Percentiles rank a stretch among this genome's conserved stretches.
phyloP scores from a whole-genome alignment of 2,888 invertebrate species.

The Drosophila limbata region DNA sequence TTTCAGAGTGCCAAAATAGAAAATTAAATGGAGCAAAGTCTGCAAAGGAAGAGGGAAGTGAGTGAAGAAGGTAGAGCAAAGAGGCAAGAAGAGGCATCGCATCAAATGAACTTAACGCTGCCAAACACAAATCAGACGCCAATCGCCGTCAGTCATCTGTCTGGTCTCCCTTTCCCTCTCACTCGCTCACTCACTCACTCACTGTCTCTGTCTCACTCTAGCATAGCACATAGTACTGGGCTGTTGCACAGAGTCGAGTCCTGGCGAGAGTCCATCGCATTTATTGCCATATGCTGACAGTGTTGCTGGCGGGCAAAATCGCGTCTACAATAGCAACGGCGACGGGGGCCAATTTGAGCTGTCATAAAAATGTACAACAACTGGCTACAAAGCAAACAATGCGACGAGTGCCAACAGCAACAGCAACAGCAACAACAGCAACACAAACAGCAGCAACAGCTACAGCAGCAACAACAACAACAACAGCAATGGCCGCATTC shows the following conservation, averaged over 20 bases:
- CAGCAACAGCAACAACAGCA: slow-evolving; percentile 45
- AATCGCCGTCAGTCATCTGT: slow-evolving; percentile 64
- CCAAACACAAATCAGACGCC: slow-evolving; percentile 70
- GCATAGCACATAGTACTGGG: background rate
- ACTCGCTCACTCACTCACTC: background rate
- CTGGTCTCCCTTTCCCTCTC: slow-evolving; percentile 5
- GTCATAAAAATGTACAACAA: slow-evolving; percentile 80
- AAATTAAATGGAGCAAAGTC: slow-evolving; percentile 64
- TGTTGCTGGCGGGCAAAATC: slow-evolving; percentile 69
- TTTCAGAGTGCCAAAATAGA: slow-evolving; percentile 74
- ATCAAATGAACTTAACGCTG: slow-evolving; percentile 65
- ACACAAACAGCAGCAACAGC: slow-evolving; percentile 36
- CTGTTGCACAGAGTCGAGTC: slow-evolving; percentile 4
- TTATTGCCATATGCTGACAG: slow-evolving; percentile 80
- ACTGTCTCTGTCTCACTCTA: background rate
- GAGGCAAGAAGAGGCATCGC: slow-evolving; percentile 12
- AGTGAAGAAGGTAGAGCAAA: background rate
- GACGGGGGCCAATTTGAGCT: slow-evolving; percentile 80
- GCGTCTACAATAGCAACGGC: slow-evolving; percentile 50
- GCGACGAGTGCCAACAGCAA: slow-evolving; percentile 79
- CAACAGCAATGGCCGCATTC: slow-evolving; percentile 72
- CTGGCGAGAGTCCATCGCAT: slow-evolving; percentile 49
- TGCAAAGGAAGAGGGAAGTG: background rate
- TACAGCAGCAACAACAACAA: slow-evolving; percentile 42
- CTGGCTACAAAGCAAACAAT: slow-evolving; percentile 79